phyloP scores from a whole-genome alignment of 2,113 vertebrate species.

The Salvator merianae region DNA sequence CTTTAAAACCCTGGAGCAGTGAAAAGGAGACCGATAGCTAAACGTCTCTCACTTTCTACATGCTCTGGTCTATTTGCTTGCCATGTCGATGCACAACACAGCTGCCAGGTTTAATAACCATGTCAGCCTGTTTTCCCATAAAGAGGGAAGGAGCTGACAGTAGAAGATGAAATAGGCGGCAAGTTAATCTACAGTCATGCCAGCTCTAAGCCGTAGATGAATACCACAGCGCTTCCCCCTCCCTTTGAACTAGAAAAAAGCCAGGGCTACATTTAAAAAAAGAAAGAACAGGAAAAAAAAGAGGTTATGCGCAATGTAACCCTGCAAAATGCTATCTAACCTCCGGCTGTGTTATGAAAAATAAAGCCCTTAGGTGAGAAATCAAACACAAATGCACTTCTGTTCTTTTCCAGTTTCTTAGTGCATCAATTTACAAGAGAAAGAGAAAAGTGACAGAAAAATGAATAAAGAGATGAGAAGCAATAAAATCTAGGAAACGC shows the following conservation, averaged over 20 bases:
- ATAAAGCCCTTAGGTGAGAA: slow-evolving; percentile 20
- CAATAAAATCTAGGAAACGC: neutral
- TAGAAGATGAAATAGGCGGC: slow-evolving; percentile 47
- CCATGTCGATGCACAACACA: slow-evolving; percentile 60
- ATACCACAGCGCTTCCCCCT: slow-evolving; percentile 12
- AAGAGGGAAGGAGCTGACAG: slow-evolving; percentile 61
- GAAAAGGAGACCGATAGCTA: slow-evolving; percentile 51
- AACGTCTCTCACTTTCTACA: slow-evolving; percentile 65
- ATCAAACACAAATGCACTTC: neutral
- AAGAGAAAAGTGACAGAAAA: neutral
- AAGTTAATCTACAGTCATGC: slow-evolving; percentile 49
- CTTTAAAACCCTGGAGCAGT: slow-evolving; percentile 50
- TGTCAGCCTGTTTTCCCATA: slow-evolving; percentile 61
- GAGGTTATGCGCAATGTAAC: neutral
- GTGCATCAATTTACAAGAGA: neutral
- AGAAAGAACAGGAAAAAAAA: neutral
- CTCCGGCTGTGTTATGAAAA: neutral
- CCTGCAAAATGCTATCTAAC: slow-evolving; percentile 38
- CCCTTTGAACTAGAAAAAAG: slow-evolving; percentile 31
- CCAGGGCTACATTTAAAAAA: neutral
- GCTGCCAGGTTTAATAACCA: slow-evolving; percentile 75
- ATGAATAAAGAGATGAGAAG: too few relatives aligned
- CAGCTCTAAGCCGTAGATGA: slow-evolving; percentile 53
- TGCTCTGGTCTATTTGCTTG: slow-evolving; percentile 61
- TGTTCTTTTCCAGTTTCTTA: neutral